Evolutionary conservation across 2,888 invertebrate species (phyloP), one percentile per base, ranked within the genome.

Genomic region (Peribatodes rhomboidaria): DNA sequence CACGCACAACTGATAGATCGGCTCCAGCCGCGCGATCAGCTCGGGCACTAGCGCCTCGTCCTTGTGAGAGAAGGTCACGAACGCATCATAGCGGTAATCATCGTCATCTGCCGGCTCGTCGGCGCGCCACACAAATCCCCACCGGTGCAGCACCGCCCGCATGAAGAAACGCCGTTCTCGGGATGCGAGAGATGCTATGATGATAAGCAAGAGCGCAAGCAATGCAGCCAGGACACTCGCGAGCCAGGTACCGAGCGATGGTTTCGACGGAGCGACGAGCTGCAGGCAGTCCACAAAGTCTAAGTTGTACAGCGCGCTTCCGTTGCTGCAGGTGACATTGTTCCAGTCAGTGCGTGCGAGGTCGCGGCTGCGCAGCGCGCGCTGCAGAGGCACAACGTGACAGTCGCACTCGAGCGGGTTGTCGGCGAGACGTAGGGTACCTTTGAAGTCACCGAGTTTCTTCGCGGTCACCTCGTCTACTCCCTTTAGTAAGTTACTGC

Each of bases 21-120:
- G 31, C 49, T 57, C 57, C n/a, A 57, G 57, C 47, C 57, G 46
- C 22, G n/a, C 14, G 8, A 31, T 22, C 6, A 57, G 14, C 57
- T 37, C 35, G 37, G 4, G 14, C 37, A n/a, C 37, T n/a, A 14
- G 11, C 22, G 4, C 37, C 37, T 37, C 37, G 37, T 57, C 57
- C 37, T 16, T 13, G 47, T n/a, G n/a, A n/a, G n/a, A n/a, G n/a
- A n/a, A n/a, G n/a, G n/a, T n/a, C n/a, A n/a, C n/a, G n/a, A n/a
- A n/a, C n/a, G n/a, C n/a, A n/a, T n/a, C n/a, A n/a, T n/a, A n/a
- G n/a, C n/a, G n/a, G n/a, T n/a, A n/a, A n/a, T n/a, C n/a, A n/a
- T n/a, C n/a, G n/a, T n/a, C n/a, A n/a, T n/a, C n/a, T n/a, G n/a
- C n/a, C n/a, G 42, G 10, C 11, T 47, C 46, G 14, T 8, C 46